Conservation (phyloP, 2,888 invertebrate genomes). For the Sussaba pulchella region DNA sequence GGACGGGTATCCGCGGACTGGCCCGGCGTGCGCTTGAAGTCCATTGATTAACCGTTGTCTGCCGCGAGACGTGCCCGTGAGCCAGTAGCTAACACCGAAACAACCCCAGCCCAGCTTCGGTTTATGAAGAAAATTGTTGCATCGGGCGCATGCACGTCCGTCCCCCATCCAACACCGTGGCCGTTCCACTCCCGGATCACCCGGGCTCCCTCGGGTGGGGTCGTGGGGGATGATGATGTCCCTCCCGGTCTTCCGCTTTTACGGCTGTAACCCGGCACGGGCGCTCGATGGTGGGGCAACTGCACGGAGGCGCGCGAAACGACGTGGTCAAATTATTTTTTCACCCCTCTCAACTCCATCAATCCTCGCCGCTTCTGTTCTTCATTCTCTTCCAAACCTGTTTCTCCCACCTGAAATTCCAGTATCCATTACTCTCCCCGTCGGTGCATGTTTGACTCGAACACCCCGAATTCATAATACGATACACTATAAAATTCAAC, state of each 20-base stretch:
- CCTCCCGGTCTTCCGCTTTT: background rate
- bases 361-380: background rate
- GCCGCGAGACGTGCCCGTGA: slow-evolving; percentile 66
- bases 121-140: slow-evolving; percentile 80
- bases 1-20: slow-evolving; percentile 36
- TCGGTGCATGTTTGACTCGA: background rate
- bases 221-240: slow-evolving; percentile 35
- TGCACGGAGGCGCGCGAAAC: slow-evolving; percentile 8
- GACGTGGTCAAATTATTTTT: slow-evolving; percentile 46
- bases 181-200: background rate
- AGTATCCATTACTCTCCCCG: background rate
- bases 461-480: slow-evolving; percentile 36
- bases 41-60: slow-evolving; percentile 83
- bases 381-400: background rate
- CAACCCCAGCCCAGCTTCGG: slow-evolving; percentile 71
- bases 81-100: slow-evolving; percentile 58
- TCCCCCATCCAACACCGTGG: slow-evolving; percentile 69
- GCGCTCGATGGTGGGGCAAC: slow-evolving; percentile 18
- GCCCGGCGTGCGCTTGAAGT: slow-evolving; percentile 81
- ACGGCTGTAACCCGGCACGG: background rate
- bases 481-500: slow-evolving; percentile 45
- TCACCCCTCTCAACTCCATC: slow-evolving; percentile 1
- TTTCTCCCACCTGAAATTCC: background rate
- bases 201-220: background rate
- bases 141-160: slow-evolving; percentile 71